Base-by-base conservation (phyloP, 1,140 invertebrate genomes). In the Atta cephalotes region DNA sequence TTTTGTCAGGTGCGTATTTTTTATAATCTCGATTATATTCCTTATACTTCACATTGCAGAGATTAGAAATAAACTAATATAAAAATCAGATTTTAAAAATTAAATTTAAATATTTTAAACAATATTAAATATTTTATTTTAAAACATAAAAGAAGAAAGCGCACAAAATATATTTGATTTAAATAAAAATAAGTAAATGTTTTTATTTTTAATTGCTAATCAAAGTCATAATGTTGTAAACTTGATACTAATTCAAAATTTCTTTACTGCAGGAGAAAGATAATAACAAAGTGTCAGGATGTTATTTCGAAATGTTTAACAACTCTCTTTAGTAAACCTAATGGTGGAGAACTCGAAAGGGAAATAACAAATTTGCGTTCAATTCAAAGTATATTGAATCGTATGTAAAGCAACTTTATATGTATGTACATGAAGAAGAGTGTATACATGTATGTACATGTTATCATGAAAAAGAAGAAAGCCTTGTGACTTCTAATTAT, bases 221-320 rank as follows among this genome's bases (percentile, higher is more conserved):
- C 2, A 58, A 45, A 49, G 14, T 45, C 2, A 21, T 16, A 58
- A 60, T 63, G 12, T 63, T 51, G n/a, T n/a, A 16, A 58, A 58
- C 6, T 58, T 16, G 60, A 28, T 16, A 65, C 31, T 88, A 86
- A 60, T 65, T 72, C 68, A 82, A 80, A 86, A 56, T 89, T 90
- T 89, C 49, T 80, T 93, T 95, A 68, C 74, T 95, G 39, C 87
- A 97, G 96, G 88, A 94, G 96, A 71, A 95, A 96, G 88, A 95
- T 97, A 74, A 95, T 96, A 80, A 96, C 96, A 2, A 96, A 97
- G 82, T 96, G 96, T 53, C 96, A 97, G 92, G 97, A 97, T 87
- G 96, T 97, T 6, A 96, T 97, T 71, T 96, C 97, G 0, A 96
- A 96, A 45, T 96, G 97, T 92, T 94, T 97, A 53, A 97, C 96